Percentiles rank a stretch among this genome's conserved stretches.
Evolutionary conservation across 2,888 invertebrate genomes (phyloP).

Genomic region (Luperina nickerlii): DNA sequence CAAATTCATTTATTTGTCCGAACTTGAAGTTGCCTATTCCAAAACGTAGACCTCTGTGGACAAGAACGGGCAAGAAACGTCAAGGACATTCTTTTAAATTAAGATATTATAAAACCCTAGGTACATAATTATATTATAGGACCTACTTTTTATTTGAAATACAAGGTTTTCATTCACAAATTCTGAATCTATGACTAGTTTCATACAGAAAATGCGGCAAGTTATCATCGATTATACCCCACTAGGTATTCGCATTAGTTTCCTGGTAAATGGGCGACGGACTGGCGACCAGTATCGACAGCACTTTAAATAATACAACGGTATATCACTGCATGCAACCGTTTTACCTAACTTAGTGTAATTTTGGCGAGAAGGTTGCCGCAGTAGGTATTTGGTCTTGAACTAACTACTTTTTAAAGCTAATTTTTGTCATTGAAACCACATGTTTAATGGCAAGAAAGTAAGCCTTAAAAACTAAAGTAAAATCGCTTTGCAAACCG

Average conservation of each 20-base stretch:
- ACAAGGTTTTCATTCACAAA: background rate
- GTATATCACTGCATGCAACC: conserved; percentile 34
- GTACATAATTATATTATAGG: background rate
- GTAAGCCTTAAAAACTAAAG: background rate
- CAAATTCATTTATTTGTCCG: too few relatives aligned
- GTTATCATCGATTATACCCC: conserved; percentile 4
- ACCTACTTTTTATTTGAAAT: too few relatives aligned
- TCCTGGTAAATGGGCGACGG: conserved; percentile 42
- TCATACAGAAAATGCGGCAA: background rate
- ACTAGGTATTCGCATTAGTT: conserved; percentile 3
- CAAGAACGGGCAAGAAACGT: background rate
- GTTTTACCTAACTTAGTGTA: background rate
- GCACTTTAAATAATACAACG: background rate
- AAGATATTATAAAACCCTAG: background rate
- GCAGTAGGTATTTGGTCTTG: background rate
- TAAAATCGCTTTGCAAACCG: too few relatives aligned
- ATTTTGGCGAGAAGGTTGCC: conserved; percentile 7
- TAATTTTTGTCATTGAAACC: background rate
- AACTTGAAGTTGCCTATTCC: background rate
- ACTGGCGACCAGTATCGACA: conserved; percentile 37
- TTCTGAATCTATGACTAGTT: background rate
- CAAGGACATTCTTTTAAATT: background rate
- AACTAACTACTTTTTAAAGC: background rate
- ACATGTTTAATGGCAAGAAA: background rate
- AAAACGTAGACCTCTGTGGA: background rate